Percentiles rank a stretch among this genome's conserved stretches.
Conservation (phyloP, 2,888 invertebrate species). For the Eupsilia transversa region DNA sequence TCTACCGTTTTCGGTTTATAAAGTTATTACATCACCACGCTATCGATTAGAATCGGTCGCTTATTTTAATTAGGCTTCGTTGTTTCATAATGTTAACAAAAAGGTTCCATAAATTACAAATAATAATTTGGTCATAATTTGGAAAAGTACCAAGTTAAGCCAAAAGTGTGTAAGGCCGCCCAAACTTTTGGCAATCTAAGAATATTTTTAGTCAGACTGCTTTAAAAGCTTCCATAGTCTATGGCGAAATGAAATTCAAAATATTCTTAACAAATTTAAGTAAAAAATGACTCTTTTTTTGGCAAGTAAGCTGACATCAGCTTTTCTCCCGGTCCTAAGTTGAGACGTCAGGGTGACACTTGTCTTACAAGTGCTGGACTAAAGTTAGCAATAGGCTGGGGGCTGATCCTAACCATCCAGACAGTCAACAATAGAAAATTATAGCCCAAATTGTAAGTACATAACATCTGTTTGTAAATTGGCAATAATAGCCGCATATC, state of each 20-base stretch:
- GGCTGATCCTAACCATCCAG: not conserved
- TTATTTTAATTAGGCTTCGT: conserved; percentile 2
- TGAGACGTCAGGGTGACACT: not conserved
- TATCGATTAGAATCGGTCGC: conserved; percentile 9
- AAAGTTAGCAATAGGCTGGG: not conserved
- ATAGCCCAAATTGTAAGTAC: not conserved
- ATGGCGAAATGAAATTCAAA: conserved; percentile 14
- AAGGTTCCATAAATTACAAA: conserved; percentile 47
- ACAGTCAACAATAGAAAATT: not conserved
- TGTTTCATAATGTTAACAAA: conserved; percentile 42
- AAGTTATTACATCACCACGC: not conserved
- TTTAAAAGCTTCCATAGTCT: conserved; percentile 19
- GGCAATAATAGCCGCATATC: not conserved
- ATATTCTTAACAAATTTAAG: not conserved
- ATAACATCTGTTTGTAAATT: conserved; percentile 7
- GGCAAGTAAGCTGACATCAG: not conserved
- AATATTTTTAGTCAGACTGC: conserved; percentile 43
- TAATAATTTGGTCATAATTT: conserved; percentile 57
- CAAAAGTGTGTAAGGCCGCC: conserved; percentile 46
- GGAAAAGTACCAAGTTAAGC: conserved; percentile 59
- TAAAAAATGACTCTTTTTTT: conserved; percentile 4
- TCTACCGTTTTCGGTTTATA: not conserved
- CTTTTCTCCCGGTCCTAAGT: not conserved
- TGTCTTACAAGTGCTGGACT: not conserved
- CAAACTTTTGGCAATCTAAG: conserved; percentile 56